Evolutionary conservation across 2,797 vertebrate genomes (phyloP), one percentile per base, ranked within the genome.

Genomic region (Galago senegalensis): DNA sequence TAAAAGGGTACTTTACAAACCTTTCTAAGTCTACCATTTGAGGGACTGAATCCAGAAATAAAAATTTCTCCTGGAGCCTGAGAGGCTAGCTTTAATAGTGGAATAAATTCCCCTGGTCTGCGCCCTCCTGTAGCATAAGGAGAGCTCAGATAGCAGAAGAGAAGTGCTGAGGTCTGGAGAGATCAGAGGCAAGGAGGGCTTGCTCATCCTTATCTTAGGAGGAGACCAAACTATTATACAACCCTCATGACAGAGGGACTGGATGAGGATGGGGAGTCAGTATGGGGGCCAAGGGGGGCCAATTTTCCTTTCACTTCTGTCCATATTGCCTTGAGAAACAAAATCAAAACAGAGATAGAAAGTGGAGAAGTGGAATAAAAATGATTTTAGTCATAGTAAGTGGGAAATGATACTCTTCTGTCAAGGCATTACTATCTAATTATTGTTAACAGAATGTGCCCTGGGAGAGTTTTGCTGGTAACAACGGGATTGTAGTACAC

Each of bases 331-430:
- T 63, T 97, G 84, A 96, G 23, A 73, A 91, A 96, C 82, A 63
- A 89, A 93, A 96, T 88, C 1, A 0, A 2, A 91, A 81, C 75
- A 37, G 91, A 37, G 29, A 79, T 95, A 40, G 5, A 87, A 53
- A 84, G 46, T 23, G 14, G 69, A 94, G 96, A 97, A 92, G 86
- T 4, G 34, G 85, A 95, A 87, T 25, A 88, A 77, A 95, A 88
- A 65, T 79, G 18, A 34, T 43, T 82, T 83, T 67, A 92, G 85
- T 95, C 87, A 27, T 76, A 97, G 53, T 80, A 91, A 58, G 60
- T 40, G 49, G 76, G 85, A 96, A 96, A 92, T 29, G 69, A 96
- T 1, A 65, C 75, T 92, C 72, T 84, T 96, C 76, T 86, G 92
- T 73, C 67, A 4, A 84, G 40, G 56, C 88, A 65, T 89, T 67